A percentile compares a stretch with the other conserved stretches of the same genome.
phyloP scores from a whole-genome alignment of 2,113 vertebrate genomes.

The Morone saxatilis region DNA sequence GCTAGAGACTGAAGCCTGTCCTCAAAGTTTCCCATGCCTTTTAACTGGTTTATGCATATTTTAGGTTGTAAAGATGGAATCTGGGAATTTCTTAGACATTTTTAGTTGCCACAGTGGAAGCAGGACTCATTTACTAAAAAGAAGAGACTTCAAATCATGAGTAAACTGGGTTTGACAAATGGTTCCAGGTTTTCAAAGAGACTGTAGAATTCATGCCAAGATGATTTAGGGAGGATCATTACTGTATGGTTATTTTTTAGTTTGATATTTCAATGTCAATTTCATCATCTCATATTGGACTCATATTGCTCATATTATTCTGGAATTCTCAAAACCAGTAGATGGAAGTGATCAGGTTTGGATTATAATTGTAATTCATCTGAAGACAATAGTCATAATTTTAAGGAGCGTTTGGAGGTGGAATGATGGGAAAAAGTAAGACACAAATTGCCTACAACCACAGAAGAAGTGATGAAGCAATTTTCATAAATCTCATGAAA shows the following conservation, averaged over 20 bases:
- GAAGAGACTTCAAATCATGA: not conserved
- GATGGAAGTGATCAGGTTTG: not conserved
- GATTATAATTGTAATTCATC: not conserved
- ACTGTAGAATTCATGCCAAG: not conserved
- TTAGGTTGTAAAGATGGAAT: constrained; percentile 34
- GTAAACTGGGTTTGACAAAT: constrained; percentile 4
- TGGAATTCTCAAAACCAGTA: not conserved
- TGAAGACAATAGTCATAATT: not conserved
- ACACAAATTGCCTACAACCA: constrained; percentile 16
- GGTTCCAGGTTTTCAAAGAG: not conserved
- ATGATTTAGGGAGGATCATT: not conserved
- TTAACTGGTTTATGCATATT: constrained; percentile 58
- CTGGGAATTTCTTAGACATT: constrained; percentile 20
- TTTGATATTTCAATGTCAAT: not conserved
- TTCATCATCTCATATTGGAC: not conserved
- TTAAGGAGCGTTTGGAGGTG: not conserved
- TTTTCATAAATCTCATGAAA: constrained; percentile 21
- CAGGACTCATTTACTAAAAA: constrained; percentile 13
- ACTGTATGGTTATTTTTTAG: not conserved
- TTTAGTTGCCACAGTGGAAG: constrained; percentile 11
- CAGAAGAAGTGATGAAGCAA: not conserved
- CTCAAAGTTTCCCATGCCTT: constrained; percentile 50
- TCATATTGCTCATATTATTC: not conserved
- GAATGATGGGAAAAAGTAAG: not conserved
- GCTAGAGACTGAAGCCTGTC: constrained; percentile 42